Evolutionary conservation across 2,888 invertebrate species (phyloP).

Genomic region (Rhabditoides inermis): DNA sequence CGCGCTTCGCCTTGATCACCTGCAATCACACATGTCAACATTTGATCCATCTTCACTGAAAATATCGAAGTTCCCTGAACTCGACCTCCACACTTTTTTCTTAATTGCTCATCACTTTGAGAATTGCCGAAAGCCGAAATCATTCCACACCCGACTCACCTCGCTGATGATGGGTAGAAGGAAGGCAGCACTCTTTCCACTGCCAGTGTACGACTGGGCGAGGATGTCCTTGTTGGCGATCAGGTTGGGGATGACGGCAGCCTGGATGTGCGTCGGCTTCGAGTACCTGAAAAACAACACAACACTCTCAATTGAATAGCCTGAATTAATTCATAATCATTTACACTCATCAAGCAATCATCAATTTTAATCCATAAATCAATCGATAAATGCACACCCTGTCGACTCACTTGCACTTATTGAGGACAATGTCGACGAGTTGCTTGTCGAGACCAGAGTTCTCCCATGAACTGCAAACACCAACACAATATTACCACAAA

Average conservation of each 20-base stretch:
- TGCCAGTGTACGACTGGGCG: constrained; percentile 96
- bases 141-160: constrained; percentile 21
- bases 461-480: constrained; percentile 21
- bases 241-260: constrained; percentile 70
- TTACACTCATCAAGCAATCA: constrained; percentile 39
- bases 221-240: constrained; percentile 72
- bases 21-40: constrained; percentile 32
- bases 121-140: neutral
- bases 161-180: constrained; percentile 75
- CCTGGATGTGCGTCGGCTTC: constrained; percentile 87
- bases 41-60: no score
- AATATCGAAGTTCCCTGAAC: no score
- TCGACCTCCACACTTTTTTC: no score
- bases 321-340: no score
- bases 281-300: no score
- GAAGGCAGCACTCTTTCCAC: constrained; percentile 94
- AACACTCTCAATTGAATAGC: no score
- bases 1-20: neutral
- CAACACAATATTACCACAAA: no score
- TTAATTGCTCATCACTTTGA: constrained; percentile 5
- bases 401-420: constrained; percentile 7
- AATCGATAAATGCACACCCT: neutral
- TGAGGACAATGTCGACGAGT: constrained; percentile 11
- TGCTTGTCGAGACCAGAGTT: constrained; percentile 17
- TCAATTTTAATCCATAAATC: neutral